Percentiles rank a stretch among this genome's conserved stretches.
Evolutionary conservation across 2,797 vertebrate genomes (phyloP).

Genomic region (Pseudochirops corinnae): DNA sequence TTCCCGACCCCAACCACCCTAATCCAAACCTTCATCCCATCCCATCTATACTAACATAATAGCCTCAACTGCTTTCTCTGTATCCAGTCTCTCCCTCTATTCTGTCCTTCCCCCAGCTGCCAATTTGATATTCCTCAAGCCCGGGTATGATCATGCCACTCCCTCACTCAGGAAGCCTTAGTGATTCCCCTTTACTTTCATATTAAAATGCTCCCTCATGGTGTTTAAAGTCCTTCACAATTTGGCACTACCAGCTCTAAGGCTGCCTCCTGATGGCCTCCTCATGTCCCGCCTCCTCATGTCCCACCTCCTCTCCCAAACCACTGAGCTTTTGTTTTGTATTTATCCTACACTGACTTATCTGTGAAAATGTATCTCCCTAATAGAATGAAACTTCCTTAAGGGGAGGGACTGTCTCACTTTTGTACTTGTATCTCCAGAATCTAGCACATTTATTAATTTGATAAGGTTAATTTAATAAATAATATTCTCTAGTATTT

Average conservation of each 20-base stretch:
- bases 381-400: not conserved
- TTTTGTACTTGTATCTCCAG: not conserved
- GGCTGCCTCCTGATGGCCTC: too few relatives aligned
- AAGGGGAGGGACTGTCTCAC: not conserved
- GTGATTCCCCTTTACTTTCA: not conserved
- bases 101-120: not conserved
- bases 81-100: not conserved
- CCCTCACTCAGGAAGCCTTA: not conserved
- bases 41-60: not conserved
- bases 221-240: not conserved
- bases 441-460: not conserved
- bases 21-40: not conserved
- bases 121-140: not conserved
- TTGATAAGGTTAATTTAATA: too few relatives aligned
- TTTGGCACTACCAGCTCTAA: not conserved
- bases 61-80: not conserved
- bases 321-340: not conserved
- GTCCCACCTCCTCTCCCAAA: not conserved
- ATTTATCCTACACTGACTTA: not conserved
- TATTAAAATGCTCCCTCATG: not conserved
- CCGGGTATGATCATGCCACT: not conserved
- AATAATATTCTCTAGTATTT: not conserved
- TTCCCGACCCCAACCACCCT: not conserved
- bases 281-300: not conserved
- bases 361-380: not conserved